Conservation (phyloP, 2,888 invertebrate genomes). For the Tenthredo amoena region DNA sequence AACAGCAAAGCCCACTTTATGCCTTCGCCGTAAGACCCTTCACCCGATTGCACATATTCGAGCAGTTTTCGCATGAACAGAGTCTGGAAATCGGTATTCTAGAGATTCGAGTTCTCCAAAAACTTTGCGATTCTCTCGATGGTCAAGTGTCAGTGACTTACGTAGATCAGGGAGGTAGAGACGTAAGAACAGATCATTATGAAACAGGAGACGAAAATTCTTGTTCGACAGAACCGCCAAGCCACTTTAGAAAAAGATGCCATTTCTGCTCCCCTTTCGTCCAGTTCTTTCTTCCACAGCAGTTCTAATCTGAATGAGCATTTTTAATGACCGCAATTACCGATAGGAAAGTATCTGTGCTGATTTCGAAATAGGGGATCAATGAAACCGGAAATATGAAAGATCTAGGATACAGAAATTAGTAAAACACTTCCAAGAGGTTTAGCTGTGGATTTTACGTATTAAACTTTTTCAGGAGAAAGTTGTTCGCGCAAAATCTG, state of each 20-base stretch:
- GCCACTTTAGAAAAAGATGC: slow-evolving; percentile 79
- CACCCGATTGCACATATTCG: slow-evolving; percentile 75
- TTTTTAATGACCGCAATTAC: neutral
- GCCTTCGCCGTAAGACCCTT: slow-evolving; percentile 76
- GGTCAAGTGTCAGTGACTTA: slow-evolving; percentile 67
- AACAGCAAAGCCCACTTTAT: slow-evolving; percentile 78
- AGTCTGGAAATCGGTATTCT: slow-evolving; percentile 71
- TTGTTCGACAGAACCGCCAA: slow-evolving; percentile 79
- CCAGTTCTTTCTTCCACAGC: slow-evolving; percentile 80
- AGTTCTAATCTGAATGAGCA: slow-evolving; percentile 73
- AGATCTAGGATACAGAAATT: too few relatives aligned
- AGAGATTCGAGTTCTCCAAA: too few relatives aligned
- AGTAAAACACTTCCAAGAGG: too few relatives aligned
- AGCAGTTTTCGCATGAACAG: slow-evolving; percentile 78
- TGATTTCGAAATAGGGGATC: too few relatives aligned
- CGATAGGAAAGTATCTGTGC: too few relatives aligned
- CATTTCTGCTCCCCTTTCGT: slow-evolving; percentile 75
- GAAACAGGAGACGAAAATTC: slow-evolving; percentile 76
- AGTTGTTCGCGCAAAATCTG: too few relatives aligned
- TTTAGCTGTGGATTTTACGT: too few relatives aligned
- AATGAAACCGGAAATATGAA: too few relatives aligned
- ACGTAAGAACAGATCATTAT: slow-evolving; percentile 70
- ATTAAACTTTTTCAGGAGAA: too few relatives aligned
- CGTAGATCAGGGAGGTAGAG: slow-evolving; percentile 79
- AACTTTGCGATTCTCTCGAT: too few relatives aligned